These are phyloP conservation scores for Gyrodactylus salaris DNA, from an alignment of 1,140 invertebrate genomes.

Conservation along the genomic window DNA sequence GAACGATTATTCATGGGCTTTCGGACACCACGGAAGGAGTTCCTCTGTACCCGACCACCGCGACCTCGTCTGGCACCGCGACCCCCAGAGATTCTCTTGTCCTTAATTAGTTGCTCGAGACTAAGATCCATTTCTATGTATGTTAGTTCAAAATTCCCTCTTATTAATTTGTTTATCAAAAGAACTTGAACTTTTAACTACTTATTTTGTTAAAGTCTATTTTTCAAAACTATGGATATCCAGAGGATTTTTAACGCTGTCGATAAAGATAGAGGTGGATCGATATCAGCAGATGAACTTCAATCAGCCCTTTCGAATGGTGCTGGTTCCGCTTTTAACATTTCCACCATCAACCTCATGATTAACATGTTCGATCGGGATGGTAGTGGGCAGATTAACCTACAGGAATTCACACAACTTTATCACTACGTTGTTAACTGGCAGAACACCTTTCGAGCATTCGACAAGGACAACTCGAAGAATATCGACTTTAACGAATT, in stretches of 20 bases:
- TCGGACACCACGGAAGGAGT: not conserved
- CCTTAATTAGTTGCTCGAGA: not conserved
- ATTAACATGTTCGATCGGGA: constrained; percentile 68
- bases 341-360: constrained; percentile 50
- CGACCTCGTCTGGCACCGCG: not conserved
- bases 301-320: constrained; percentile 45
- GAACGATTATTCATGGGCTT: not conserved
- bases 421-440: constrained; percentile 60
- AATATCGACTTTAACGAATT: constrained; percentile 44
- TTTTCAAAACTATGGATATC: not conserved
- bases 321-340: constrained; percentile 46
- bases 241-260: constrained; percentile 32
- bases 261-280: constrained; percentile 42
- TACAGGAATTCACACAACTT: constrained; percentile 46
- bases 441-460: constrained; percentile 37
- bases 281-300: constrained; percentile 40
- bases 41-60: not conserved
- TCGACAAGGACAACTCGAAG: constrained; percentile 44
- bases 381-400: constrained; percentile 44
- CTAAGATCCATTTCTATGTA: not conserved
- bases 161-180: too few species aligned
- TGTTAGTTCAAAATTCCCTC: not conserved
- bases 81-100: not conserved
- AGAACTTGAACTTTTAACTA: too few species aligned
- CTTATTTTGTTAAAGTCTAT: not conserved